Base-by-base conservation (phyloP, 2,797 vertebrate genomes). In the Myripristis murdjan region DNA sequence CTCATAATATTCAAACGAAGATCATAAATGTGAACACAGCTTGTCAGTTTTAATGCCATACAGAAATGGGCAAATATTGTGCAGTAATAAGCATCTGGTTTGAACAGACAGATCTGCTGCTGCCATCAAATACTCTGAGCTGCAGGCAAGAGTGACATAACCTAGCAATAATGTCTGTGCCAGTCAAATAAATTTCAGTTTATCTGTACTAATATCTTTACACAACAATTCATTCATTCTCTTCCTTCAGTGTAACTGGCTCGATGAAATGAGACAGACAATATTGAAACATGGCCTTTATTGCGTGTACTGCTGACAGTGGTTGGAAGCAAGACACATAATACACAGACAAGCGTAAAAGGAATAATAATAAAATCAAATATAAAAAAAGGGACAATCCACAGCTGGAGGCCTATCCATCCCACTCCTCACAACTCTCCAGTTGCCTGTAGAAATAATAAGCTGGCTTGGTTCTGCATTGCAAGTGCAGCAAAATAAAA, bases 241-340 rank as follows among this genome's bases (percentile, higher is more conserved):
- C 28, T 33, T 63, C 62, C 66, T 62, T 81, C 72, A 14, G 52
- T 31, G 64, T 63, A 70, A 71, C 62, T 35, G 60, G 31, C 51
- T 62, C 73, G 82, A 87, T 82, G 59, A 63, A 82, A 85, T 72
- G 74, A 77, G 84, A 74, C 70, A 70, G 67, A 77, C 44, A 37
- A 79, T 87, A 90, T 89, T 84, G 83, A 87, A 88, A 81, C 68
- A 31, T 55, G 73, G 46, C 56, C 85, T 87, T 90, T 77, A 84
- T 90, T 86, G 87, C 79, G 82, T 80, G 64, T 71, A 49, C 82
- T 28, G 61, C n/a, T n/a, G n/a, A n/a, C n/a, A n/a, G 51, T 74
- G 70, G 77, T 62, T 81, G 78, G 52, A 76, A 65, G 58, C 60
- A 52, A 46, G 37, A 37, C 71, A 86, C 73, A 78, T 78, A 65